Base-by-base conservation (phyloP, 2,797 vertebrate genomes). In the Epinephelus awoara region DNA sequence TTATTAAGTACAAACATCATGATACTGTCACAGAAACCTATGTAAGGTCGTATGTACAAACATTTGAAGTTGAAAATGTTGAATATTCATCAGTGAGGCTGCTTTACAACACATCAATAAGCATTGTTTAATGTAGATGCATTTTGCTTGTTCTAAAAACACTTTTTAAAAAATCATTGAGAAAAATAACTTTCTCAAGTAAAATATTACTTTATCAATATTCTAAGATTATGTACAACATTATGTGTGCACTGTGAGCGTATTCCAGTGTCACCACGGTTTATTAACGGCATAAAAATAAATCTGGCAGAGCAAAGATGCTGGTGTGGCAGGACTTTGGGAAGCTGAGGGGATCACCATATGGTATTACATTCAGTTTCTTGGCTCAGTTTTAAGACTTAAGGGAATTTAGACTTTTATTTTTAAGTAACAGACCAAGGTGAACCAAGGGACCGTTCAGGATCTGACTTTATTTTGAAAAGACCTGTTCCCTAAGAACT, bases 1-100 rank as follows among this genome's bases (percentile, higher is more conserved):
- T 93, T 90, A 92, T 92, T 92, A 19, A 57, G 47, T 58, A 86
- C 72, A 62, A 85, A 85, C 83, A 85, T 77, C 42, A 64, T 0
- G 0, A 62, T 38, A 72, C 55, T 77, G 44, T 65, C 72, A 85
- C 52, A 84, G 56, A 64, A 61, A 80, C 34, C 51, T 77, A 50
- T 29, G 67, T 76, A 58, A 73, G 13, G 21, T 81, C 40, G 64
- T 85, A 86, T 90, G 40, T 88, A 93, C 88, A 92, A 80, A 74
- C 18, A 40, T 55, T 49, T 69, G 13, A 66, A 23, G 23, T 61
- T 71, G 68, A 76, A 71, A 84, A 79, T 50, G 52, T 68, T 67
- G 12, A 70, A 75, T 75, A 61, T 64, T 91, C 58, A 80, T 84
- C 67, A 80, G 17, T 27, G 52, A 68, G n/a, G 21, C 27, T 40